phyloP scores from a whole-genome alignment of 2,113 vertebrate genomes.

The Phaethon lepturus region DNA sequence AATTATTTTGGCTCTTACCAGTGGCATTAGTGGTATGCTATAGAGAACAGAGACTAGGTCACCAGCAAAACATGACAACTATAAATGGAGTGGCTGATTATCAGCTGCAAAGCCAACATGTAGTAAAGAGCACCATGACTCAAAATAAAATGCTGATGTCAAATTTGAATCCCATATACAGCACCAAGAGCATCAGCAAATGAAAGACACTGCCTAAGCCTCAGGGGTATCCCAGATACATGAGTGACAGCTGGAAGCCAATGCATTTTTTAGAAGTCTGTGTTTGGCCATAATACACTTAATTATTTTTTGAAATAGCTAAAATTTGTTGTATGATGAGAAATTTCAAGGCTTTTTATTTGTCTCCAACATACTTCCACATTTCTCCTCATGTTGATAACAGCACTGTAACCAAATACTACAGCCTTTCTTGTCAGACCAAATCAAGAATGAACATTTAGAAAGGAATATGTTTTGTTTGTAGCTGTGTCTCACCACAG shows the following conservation, averaged over 20 bases:
- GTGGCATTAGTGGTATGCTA: not conserved
- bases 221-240: not conserved
- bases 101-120: not conserved
- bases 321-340: not conserved
- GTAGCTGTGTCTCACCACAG: not conserved
- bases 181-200: not conserved
- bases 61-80: not conserved
- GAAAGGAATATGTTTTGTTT: not conserved
- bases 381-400: not conserved
- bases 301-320: not conserved
- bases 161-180: not conserved
- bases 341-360: not conserved
- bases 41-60: not conserved
- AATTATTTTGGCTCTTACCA: not conserved
- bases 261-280: not conserved
- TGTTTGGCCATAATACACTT: not conserved
- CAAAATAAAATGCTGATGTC: slow-evolving; percentile 28
- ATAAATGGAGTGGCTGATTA: not conserved
- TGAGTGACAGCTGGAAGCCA: not conserved
- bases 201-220: not conserved
- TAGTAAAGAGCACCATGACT: not conserved
- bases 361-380: not conserved
- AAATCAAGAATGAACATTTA: not conserved
- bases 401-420: not conserved
- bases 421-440: not conserved